Conservation (phyloP, 2,888 invertebrate species). For the Megastigmus dorsalis region DNA sequence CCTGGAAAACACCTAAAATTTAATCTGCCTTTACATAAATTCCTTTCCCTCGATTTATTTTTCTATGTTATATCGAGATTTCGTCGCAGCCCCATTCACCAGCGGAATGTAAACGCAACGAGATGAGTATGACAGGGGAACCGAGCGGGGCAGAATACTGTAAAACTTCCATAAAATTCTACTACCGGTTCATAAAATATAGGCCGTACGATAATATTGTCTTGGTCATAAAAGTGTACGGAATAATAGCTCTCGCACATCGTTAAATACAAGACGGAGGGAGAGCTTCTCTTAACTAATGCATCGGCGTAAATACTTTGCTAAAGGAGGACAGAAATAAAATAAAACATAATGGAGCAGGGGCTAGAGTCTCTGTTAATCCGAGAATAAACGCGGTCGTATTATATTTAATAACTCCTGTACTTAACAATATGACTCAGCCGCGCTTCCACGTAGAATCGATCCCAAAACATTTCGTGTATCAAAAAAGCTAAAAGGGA, state of each 20-base stretch:
- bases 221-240: constrained; percentile 43
- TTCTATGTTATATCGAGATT: constrained; percentile 13
- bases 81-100: constrained; percentile 17
- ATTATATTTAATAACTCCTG: too few relatives aligned
- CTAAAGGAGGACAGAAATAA: constrained; percentile 24
- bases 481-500: too few relatives aligned
- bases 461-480: not conserved
- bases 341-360: not conserved
- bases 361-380: too few relatives aligned
- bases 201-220: constrained; percentile 49
- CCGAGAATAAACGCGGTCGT: too few relatives aligned
- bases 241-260: constrained; percentile 48
- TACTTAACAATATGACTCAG: not conserved
- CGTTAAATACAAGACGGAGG: constrained; percentile 44
- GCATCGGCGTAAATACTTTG: constrained; percentile 37
- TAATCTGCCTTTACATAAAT: too few relatives aligned
- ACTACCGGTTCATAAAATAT: constrained; percentile 43
- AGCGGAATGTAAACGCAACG: constrained; percentile 26
- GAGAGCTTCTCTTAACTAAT: constrained; percentile 47
- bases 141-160: constrained; percentile 17
- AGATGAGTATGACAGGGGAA: constrained; percentile 26
- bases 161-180: constrained; percentile 46
- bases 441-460: not conserved
- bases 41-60: not conserved
- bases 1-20: too few relatives aligned